Conservation (phyloP, 2,113 vertebrate species). For the Oreocharis arfaki region DNA sequence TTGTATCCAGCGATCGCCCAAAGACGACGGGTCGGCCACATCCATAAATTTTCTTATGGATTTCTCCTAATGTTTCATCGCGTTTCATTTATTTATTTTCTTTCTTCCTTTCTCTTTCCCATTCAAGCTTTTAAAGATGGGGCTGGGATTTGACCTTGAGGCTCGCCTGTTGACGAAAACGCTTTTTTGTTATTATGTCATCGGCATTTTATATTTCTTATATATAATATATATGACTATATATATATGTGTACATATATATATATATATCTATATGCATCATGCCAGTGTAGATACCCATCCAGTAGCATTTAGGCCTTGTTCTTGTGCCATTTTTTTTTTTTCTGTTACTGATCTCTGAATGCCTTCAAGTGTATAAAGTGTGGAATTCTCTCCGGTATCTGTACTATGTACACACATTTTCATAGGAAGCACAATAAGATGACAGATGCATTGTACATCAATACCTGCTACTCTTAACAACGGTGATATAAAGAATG, state of each 20-base stretch:
- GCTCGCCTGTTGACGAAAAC: neutral
- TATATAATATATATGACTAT: constrained; percentile 81
- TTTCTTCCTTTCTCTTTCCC: constrained; percentile 34
- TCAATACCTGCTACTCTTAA: constrained; percentile 76
- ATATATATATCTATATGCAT: constrained; percentile 57
- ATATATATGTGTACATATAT: constrained; percentile 69
- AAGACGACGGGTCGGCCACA: constrained; percentile 52
- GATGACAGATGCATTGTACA: constrained; percentile 83
- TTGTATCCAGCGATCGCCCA: constrained; percentile 28
- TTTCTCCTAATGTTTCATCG: constrained; percentile 1
- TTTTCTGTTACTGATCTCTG: constrained; percentile 67
- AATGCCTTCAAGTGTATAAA: constrained; percentile 83
- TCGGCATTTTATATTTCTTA: constrained; percentile 78
- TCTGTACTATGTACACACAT: constrained; percentile 85
- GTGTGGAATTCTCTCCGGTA: constrained; percentile 78
- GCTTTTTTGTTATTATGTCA: constrained; percentile 53
- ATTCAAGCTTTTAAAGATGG: constrained; percentile 61
- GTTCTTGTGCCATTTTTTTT: constrained; percentile 66
- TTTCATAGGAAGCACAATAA: constrained; percentile 85
- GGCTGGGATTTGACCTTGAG: constrained; percentile 49
- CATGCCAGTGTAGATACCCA: constrained; percentile 72
- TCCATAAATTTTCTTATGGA: constrained; percentile 79
- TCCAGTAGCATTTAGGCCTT: constrained; percentile 60
- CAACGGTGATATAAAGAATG: constrained; percentile 79
- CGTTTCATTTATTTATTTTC: constrained; percentile 51